These are phyloP conservation scores for Pterostichus madidus DNA, from an alignment of 2,888 invertebrate species.

Conservation along the genomic window DNA sequence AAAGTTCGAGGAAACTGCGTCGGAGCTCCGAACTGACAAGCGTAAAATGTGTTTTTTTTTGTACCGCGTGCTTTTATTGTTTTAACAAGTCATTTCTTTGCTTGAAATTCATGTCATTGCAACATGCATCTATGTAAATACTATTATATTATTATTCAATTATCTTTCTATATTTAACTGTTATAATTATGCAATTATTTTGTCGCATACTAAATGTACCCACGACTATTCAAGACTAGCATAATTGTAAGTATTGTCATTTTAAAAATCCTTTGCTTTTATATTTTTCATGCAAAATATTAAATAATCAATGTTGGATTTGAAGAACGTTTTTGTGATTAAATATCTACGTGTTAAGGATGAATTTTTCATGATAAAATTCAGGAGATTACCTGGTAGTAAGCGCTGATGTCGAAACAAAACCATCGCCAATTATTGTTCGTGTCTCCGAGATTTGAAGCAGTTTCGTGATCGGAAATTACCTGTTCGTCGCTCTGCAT, in stretches of 20 bases:
- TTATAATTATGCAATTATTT: conserved; percentile 36
- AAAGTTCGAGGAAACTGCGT: conserved; percentile 15
- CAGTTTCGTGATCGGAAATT: conserved; percentile 35
- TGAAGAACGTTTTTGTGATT: too few species aligned
- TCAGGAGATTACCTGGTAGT: too few species aligned
- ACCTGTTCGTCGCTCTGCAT: conserved; percentile 21
- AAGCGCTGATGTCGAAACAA: neutral
- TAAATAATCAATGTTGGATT: too few species aligned
- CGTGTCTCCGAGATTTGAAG: conserved; percentile 14
- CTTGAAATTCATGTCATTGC: conserved; percentile 16
- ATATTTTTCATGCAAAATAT: too few species aligned
- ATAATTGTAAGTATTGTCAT: too few species aligned
- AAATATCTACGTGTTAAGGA: too few species aligned
- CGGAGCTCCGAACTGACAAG: neutral
- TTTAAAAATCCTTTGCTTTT: too few species aligned
- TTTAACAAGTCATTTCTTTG: conserved; percentile 10
- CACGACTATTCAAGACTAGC: neutral
- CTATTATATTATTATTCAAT: conserved; percentile 30
- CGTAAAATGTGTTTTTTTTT: neutral
- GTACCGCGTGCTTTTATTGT: neutral
- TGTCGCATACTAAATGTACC: conserved; percentile 18
- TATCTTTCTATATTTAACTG: conserved; percentile 16
- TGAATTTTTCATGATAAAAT: too few species aligned
- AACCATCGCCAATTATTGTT: conserved; percentile 31
- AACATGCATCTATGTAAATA: conserved; percentile 37